phyloP scores from a whole-genome alignment of 2,888 invertebrate genomes.

The Ceriagrion tenellum region DNA sequence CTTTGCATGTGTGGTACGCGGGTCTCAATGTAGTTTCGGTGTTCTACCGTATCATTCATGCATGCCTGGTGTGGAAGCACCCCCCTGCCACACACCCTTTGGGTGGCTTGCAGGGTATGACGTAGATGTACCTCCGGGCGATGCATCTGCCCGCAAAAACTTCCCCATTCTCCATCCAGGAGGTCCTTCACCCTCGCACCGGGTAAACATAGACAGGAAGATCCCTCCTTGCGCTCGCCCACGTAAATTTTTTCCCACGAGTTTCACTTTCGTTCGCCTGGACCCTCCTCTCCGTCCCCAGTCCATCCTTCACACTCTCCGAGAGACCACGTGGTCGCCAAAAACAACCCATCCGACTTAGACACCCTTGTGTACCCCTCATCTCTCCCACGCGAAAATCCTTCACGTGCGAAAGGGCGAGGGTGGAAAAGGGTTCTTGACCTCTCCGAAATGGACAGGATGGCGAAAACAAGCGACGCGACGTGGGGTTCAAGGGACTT shows the following conservation, averaged over 20 bases:
- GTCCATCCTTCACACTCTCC: neutral
- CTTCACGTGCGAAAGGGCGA: neutral
- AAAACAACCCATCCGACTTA: neutral
- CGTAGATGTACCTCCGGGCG: no score
- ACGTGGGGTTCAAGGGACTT: neutral
- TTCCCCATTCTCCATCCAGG: neutral
- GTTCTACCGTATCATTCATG: no score
- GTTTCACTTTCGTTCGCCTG: neutral
- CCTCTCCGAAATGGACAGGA: neutral
- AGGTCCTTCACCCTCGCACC: neutral
- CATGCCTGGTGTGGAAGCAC: no score
- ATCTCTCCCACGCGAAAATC: neutral
- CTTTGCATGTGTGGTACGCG: no score
- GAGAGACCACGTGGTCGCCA: neutral
- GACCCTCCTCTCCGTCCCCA: neutral
- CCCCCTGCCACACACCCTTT: no score
- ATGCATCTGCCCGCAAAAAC: neutral
- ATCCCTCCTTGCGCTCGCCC: no score
- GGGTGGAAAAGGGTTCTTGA: neutral
- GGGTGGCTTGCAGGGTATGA: no score
- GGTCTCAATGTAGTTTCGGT: no score
- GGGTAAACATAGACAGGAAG: neutral
- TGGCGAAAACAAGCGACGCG: constrained; percentile 10
- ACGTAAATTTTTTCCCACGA: neutral
- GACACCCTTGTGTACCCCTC: neutral